Conservation (phyloP, 2,113 vertebrate genomes). For the Oncorhynchus kisutch region DNA sequence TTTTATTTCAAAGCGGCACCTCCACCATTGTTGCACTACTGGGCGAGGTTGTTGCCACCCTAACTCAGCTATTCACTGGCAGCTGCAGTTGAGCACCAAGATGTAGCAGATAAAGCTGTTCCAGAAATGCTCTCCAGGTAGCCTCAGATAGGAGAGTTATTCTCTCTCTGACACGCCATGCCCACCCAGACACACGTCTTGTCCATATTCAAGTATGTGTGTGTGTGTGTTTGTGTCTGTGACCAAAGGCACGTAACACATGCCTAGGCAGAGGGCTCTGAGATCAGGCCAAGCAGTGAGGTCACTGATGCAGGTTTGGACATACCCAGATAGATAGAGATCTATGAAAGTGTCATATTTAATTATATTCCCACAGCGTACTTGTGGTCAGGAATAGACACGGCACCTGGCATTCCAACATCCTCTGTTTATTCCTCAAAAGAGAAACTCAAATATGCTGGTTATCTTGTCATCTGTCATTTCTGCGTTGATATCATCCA, state of each 20-base stretch:
- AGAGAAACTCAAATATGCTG: not conserved
- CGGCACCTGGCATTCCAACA: not conserved
- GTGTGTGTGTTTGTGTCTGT: not conserved
- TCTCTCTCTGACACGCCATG: conserved; percentile 44
- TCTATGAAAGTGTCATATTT: no score
- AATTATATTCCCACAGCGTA: not conserved
- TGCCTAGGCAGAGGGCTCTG: not conserved
- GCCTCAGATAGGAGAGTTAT: conserved; percentile 48
- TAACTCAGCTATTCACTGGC: conserved; percentile 30
- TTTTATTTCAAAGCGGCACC: not conserved
- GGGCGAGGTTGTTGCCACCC: conserved; percentile 15
- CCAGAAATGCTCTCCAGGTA: conserved; percentile 51
- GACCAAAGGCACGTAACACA: conserved; percentile 1
- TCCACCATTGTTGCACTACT: not conserved
- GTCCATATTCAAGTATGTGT: conserved; percentile 17
- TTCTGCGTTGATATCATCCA: not conserved
- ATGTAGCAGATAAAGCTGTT: conserved; percentile 45
- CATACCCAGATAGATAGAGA: no score
- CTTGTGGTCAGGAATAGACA: not conserved
- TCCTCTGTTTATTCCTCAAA: not conserved
- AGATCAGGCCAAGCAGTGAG: not conserved
- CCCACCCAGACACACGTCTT: conserved; percentile 45
- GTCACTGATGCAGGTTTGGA: not conserved
- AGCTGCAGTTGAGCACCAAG: conserved; percentile 52
- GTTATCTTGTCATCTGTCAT: not conserved